Evolutionary conservation across 2,797 vertebrate species (phyloP).

Genomic region (Pipistrellus pygmaeus): DNA sequence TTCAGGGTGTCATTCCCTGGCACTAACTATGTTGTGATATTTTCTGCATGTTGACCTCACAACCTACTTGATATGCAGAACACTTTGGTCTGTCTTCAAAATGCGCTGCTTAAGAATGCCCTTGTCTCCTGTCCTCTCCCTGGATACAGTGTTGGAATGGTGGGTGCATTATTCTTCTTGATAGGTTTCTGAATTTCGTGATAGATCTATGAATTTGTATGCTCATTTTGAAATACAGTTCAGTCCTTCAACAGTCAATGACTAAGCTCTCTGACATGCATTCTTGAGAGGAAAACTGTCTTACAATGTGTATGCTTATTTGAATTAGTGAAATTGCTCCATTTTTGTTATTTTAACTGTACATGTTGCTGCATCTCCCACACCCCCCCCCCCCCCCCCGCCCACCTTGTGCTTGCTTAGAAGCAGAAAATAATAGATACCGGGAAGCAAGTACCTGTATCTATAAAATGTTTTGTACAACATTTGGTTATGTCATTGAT

Average conservation of each 20-base stretch:
- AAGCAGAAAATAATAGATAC: not conserved
- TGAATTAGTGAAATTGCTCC: not conserved
- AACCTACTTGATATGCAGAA: slow-evolving; percentile 65
- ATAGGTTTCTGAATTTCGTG: slow-evolving; percentile 60
- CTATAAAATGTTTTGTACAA: not conserved
- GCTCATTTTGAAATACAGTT: slow-evolving; percentile 31
- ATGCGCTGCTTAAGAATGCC: slow-evolving; percentile 56
- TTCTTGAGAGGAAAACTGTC: not conserved
- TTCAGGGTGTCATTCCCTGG: slow-evolving; percentile 39
- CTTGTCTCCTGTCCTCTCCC: slow-evolving; percentile 58
- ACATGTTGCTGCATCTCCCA: not conserved
- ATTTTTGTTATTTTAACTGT: not conserved
- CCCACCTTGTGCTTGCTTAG: not conserved
- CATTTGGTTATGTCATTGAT: not conserved
- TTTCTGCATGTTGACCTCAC: slow-evolving; percentile 66
- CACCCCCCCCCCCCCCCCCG: fast-evolving
- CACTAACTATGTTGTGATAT: slow-evolving; percentile 63
- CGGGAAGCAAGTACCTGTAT: not conserved
- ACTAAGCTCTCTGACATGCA: not conserved
- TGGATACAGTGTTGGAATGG: not conserved
- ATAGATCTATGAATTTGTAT: slow-evolving; percentile 59
- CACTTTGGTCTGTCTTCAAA: slow-evolving; percentile 63
- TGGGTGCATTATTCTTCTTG: slow-evolving; percentile 67
- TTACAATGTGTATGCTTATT: not conserved
- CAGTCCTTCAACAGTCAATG: not conserved